A percentile compares a stretch with the other conserved stretches of the same genome.
phyloP scores from a whole-genome alignment of 2,888 invertebrate species.

The Alitta virens region DNA sequence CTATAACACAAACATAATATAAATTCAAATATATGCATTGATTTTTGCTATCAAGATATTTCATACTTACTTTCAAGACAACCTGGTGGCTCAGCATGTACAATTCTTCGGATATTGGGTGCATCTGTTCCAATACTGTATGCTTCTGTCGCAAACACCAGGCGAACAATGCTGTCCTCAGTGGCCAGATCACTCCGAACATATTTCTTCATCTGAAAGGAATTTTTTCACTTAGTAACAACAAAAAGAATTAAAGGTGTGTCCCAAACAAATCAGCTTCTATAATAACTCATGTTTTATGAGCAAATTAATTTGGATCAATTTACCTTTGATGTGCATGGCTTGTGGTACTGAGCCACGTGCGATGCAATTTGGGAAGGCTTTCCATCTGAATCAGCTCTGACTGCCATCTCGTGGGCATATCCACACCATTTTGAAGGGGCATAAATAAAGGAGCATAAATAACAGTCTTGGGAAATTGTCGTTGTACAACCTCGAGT shows the following conservation, averaged over 20 bases:
- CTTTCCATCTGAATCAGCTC: neutral
- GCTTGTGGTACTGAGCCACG: no score
- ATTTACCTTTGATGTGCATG: no score
- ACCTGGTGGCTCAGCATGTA: neutral
- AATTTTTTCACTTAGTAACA: no score
- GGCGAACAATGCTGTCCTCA: neutral
- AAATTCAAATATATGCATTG: no score
- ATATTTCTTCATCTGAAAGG: no score
- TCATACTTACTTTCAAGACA: neutral
- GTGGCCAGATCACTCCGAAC: no score
- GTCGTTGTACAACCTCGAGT: neutral
- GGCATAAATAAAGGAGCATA: neutral
- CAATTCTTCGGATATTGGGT: neutral
- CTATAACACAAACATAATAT: no score
- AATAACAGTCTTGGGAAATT: neutral
- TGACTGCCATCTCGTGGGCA: neutral
- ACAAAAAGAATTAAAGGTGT: no score
- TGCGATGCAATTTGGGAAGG: neutral
- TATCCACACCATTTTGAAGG: neutral
- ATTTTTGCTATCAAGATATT: no score
- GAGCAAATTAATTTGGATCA: no score
- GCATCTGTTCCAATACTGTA: neutral
- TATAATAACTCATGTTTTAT: no score
- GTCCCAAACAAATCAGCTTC: no score
- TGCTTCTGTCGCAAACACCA: neutral